A percentile compares a stretch with the other conserved stretches of the same genome.
These are phyloP conservation scores for Rhipidura dahli DNA, from an alignment of 2,113 vertebrate species.

Conservation along the genomic window DNA sequence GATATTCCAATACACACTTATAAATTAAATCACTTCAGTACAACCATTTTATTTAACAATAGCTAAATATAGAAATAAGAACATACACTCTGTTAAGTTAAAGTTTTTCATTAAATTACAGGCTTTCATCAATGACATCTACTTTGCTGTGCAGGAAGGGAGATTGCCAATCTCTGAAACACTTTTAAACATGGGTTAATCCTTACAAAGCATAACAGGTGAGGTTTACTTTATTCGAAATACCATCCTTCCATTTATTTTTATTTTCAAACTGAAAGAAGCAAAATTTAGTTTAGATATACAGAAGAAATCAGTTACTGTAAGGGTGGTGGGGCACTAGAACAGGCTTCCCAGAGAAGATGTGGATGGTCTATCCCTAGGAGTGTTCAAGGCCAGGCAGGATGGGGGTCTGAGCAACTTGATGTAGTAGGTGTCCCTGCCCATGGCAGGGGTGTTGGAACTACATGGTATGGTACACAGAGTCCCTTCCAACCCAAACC, in stretches of 20 bases:
- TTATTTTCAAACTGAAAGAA: neutral
- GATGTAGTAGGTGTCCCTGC: neutral
- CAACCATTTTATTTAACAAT: neutral
- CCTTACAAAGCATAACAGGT: neutral
- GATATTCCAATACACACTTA: neutral
- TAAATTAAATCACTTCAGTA: neutral
- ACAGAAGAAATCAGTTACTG: neutral
- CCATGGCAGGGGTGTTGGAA: rapidly evolving
- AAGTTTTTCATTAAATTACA: neutral
- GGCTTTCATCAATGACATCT: neutral
- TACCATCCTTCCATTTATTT: neutral
- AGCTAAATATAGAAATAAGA: neutral
- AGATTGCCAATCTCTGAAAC: neutral
- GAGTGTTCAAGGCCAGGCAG: neutral
- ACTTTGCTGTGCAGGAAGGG: neutral
- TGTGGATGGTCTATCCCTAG: neutral
- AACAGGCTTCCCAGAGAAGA: neutral
- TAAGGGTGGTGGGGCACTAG: neutral
- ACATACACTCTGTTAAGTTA: neutral
- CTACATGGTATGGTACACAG: neutral
- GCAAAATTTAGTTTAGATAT: neutral
- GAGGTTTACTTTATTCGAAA: neutral
- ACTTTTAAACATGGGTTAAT: neutral
- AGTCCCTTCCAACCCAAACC: neutral
- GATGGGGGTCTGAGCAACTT: neutral